Base-by-base conservation (phyloP, 2,888 invertebrate species). In the Caenorhabditis japonica region DNA sequence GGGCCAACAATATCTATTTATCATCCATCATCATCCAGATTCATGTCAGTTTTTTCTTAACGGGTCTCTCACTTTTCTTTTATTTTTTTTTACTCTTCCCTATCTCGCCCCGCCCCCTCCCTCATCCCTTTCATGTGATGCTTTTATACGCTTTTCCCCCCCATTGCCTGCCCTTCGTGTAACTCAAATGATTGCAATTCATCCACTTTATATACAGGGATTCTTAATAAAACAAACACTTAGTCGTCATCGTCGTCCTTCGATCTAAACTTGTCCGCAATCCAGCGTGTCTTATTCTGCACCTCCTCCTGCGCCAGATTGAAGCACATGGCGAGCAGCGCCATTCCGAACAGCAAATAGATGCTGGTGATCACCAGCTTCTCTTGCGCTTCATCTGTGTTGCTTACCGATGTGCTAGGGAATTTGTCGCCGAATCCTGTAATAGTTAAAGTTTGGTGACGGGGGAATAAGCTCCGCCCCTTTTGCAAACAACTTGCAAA, bases 271-370 rank as follows among this genome's bases (percentile, higher is more conserved):
- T 85, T 85, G 55, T 84, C 82, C 8, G 86, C 83, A 47, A 85
- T 80, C 86, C 86, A 81, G 62, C 81, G 60, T n/a, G 78, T 78
- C 25, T 81, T 81, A 66, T 75, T 77, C 49, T 79, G 79, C n/a
- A 86, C 85, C 49, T 86, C 83, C 60, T 86, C 86, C 39, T 86
- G 95, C 44, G 96, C 95, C 87, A 96, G 90, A 90, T 96, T 96
- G 89, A 96, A 96, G 84, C 94, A 94, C 96, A 96, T 97, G 27
- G 95, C 95, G 77, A 96, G 90, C 46, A 96, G 89, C 0, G 95
- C 94, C 86, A 96, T 96, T 7, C 96, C 96, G 88, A 96, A 95
- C 43, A 97, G 91, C 76, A 97, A 90, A 89, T 97, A 97, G 61
- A 96, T 90, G 0, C 82, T 82, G 86, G 94, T 95, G 58, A 95